Percentiles rank a stretch among this genome's conserved stretches.
Evolutionary conservation across 2,797 vertebrate species (phyloP).

Genomic region (Poeciliopsis turneri): DNA sequence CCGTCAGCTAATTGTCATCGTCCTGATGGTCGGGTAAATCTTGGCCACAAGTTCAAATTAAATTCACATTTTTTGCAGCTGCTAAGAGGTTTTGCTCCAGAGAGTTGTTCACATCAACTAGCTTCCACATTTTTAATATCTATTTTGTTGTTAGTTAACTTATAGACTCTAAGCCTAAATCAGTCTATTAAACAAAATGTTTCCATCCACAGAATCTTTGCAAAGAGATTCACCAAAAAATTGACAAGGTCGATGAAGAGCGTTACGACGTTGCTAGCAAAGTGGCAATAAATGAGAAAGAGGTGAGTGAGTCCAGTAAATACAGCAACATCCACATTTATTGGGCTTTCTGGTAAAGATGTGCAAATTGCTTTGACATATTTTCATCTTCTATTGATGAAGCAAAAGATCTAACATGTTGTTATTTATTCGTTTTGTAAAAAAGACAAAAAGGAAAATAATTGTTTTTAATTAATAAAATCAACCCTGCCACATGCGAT

Average conservation of each 20-base stretch:
- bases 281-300: constrained; percentile 76
- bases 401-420: background rate
- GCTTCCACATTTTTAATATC: background rate
- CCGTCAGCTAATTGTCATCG: background rate
- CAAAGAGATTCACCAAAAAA: constrained; percentile 80
- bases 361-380: background rate
- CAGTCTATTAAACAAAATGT: background rate
- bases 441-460: background rate
- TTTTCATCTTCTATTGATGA: background rate
- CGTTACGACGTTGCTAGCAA: constrained; percentile 80
- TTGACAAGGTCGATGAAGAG: constrained; percentile 80
- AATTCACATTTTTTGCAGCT: background rate
- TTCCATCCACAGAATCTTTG: constrained; percentile 76
- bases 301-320: constrained; percentile 50
- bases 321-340: background rate
- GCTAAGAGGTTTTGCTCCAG: background rate
- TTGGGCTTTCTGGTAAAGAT: background rate
- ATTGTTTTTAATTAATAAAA: background rate
- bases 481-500: background rate
- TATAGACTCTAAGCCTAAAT: background rate
- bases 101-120: background rate
- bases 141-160: background rate
- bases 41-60: background rate
- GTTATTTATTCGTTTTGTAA: background rate
- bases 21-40: background rate